Base-by-base conservation (phyloP, 1,140 invertebrate species). In the Lordiphosa mommai region DNA sequence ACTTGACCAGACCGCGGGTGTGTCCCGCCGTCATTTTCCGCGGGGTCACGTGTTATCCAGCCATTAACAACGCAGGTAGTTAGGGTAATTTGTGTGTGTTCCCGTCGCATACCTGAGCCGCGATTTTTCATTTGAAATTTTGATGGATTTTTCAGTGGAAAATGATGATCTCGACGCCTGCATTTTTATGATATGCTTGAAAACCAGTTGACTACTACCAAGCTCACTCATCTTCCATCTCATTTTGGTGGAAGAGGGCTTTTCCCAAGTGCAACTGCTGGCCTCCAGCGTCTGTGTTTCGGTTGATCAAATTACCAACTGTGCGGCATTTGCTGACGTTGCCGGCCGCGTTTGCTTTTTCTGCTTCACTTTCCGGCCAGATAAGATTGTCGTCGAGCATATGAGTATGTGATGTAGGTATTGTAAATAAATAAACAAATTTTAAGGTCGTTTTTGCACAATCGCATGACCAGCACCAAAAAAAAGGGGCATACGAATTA, bases 111-210 rank as follows among this genome's bases (percentile, higher is more conserved):
- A 80, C 74, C 73, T 80, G 65, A 20, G 20, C 67, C 23, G 76
- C 67, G 76, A 71, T 72, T 66, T 72, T 80, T 71, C 55, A 48
- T 51, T 51, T 53, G 6, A 13, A 43, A 43, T 13, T 20, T 29
- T 76, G 38, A 82, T 50, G 71, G 72, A 82, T 76, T 60, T 80
- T 82, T 84, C 76, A 72, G 60, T 63, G 71, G 77, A 82, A 76
- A 76, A 32, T 57, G 65, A 66, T 71, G 60, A 82, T 61, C 65
- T 44, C 27, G 37, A 47, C 50, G 34, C 48, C 53, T 59, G 48
- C 43, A 59, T 55, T 80, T 52, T 76, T 84, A 82, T 63, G 61
- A 61, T 66, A 37, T 33, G 37, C 33, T 50, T 41, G 34, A 61
- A 80, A 82, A 84, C 77, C 77, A 84, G 72, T 84, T 76, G 46